Evolutionary conservation across 1,140 invertebrate species (phyloP), one percentile per base, ranked within the genome.

Genomic region (Scaptomyza montana): DNA sequence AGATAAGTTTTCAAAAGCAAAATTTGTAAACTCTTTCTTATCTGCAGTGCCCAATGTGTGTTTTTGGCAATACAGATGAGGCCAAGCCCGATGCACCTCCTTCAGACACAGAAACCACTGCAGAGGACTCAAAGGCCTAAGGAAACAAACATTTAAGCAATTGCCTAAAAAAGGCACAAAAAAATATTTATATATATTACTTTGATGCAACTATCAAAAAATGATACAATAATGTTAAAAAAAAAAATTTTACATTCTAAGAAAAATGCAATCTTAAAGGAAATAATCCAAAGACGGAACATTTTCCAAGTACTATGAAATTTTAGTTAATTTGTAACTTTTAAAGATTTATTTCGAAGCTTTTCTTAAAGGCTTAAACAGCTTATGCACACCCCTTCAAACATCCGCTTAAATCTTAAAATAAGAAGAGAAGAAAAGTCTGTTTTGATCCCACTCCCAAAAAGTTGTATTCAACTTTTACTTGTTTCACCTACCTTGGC

Each of bases 11-110:
- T 5, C 30, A 5, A 25, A 25, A 25, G 30, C 30, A 30, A 47
- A 39, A 41, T 53, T 10, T 19, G 5, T 51, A 25, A 46, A n/a
- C n/a, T 8, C n/a, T 45, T 3, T 7, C 5, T 1, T 5, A 13
- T 33, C 13, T 16, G 3, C 36, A 94, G 92, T 96, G 95, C 92
- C 96, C 96, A 62, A 94, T 93, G 56, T 92, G 95, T 74, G 93
- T 94, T 2, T 95, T 94, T 79, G 91, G 92, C 41, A 90, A 87
- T 47, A 89, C 87, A 8, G 65, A 90, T 75, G 87, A 90, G 45
- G 75, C 67, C 33, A 81, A 86, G 47, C 75, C 84, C 25, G 93
- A 93, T 73, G 82, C 78, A 21, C 93, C 93, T 49, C 78, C 93
- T 28, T 79, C 85, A 16, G 93, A 93, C 9, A 92, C 92, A 19